phyloP scores from a whole-genome alignment of 64 coral and sea anemone species.

The Montipora foliosa region DNA sequence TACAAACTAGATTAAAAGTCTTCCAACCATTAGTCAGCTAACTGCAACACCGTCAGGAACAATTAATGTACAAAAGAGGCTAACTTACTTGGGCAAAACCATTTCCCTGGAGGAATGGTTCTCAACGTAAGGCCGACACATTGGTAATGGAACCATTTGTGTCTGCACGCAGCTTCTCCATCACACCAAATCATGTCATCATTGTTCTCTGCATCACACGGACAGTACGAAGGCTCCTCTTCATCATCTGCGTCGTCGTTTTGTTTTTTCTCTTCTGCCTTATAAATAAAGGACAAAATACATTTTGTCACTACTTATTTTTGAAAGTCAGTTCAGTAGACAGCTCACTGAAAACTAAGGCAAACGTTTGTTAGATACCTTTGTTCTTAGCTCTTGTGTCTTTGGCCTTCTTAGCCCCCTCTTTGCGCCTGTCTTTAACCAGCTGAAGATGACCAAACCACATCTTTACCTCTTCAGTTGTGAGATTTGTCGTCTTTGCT shows the following conservation, averaged over 20 bases:
- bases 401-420: constrained; percentile 55
- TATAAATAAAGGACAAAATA: not conserved
- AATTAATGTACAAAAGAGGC: not conserved
- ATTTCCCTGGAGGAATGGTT: constrained; percentile 58
- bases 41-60: not conserved
- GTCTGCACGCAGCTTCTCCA: constrained; percentile 32
- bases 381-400: constrained; percentile 66
- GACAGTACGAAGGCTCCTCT: constrained; percentile 36
- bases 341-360: not conserved
- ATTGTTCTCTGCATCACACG: constrained; percentile 37
- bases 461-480: constrained; percentile 27
- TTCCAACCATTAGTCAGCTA: not conserved
- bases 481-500: constrained; percentile 38
- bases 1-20: not conserved
- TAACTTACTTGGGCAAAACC: constrained; percentile 70
- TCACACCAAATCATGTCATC: constrained; percentile 61
- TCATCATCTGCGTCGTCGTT: constrained; percentile 22
- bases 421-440: constrained; percentile 29
- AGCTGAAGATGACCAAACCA: constrained; percentile 34
- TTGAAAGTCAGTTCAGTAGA: not conserved
- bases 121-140: constrained; percentile 31
- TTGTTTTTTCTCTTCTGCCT: not conserved
- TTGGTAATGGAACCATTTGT: constrained; percentile 66
- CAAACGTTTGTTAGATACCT: constrained; percentile 21
- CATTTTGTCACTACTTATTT: not conserved